Percentiles rank a stretch among this genome's conserved stretches.
phyloP scores from a whole-genome alignment of 2,888 invertebrate genomes.

The Rhamphomyia laevipes region DNA sequence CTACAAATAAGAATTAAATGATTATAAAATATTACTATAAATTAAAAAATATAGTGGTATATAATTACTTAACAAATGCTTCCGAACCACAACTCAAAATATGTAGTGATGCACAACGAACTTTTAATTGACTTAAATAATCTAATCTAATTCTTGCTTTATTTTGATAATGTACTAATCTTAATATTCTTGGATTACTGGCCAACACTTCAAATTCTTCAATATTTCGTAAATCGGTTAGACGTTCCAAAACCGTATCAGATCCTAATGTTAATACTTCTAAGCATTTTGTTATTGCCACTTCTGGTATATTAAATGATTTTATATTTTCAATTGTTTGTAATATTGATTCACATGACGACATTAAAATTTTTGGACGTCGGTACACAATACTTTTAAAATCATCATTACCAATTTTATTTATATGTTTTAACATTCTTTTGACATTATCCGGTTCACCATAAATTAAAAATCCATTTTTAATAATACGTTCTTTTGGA shows the following conservation, averaged over 20 bases:
- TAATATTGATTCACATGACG: conserved; percentile 43
- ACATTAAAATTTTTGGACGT: conserved; percentile 52
- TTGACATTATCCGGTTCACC: conserved; percentile 47
- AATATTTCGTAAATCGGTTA: conserved; percentile 43
- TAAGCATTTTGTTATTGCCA: conserved; percentile 41
- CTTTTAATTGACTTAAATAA: conserved; percentile 40
- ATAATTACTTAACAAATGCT: conserved; percentile 36
- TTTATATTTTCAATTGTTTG: conserved; percentile 45
- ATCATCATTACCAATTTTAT: conserved; percentile 43
- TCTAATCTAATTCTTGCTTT: conserved; percentile 39
- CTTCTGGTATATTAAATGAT: conserved; percentile 44
- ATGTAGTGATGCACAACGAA: conserved; percentile 40
- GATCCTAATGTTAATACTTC: conserved; percentile 48
- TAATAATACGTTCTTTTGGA: conserved; percentile 40
- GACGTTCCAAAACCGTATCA: conserved; percentile 44
- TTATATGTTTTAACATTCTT: conserved; percentile 44
- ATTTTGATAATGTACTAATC: conserved; percentile 40
- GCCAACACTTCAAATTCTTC: conserved; percentile 50
- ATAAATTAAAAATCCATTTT: conserved; percentile 47
- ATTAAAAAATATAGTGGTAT: background rate
- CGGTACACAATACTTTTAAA: conserved; percentile 42
- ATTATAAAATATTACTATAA: background rate
- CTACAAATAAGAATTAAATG: conserved; percentile 21
- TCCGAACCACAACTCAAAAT: conserved; percentile 35
- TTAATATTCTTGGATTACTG: conserved; percentile 47